A percentile compares a stretch with the other conserved stretches of the same genome.
Evolutionary conservation across 1,140 invertebrate genomes (phyloP).

Genomic region (Leguminivora glycinivorella): DNA sequence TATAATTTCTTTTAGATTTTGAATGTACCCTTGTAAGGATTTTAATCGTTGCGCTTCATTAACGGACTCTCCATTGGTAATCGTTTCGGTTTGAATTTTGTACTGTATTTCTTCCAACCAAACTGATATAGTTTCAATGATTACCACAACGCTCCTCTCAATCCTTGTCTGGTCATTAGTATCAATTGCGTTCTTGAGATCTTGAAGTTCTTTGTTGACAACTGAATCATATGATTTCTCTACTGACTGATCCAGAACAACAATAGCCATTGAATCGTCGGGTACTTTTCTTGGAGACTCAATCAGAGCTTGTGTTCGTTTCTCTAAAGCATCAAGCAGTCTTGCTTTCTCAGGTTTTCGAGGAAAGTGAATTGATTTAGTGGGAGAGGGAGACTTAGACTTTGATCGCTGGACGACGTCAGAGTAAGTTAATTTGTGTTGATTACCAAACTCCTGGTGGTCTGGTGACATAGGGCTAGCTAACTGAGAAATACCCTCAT

Average conservation of each 20-base stretch:
- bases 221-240: conserved; percentile 72
- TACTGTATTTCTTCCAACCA: conserved; percentile 92
- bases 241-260: conserved; percentile 69
- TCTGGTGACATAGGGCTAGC: conserved; percentile 46
- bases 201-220: conserved; percentile 80
- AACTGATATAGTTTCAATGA: conserved; percentile 88
- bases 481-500: conserved; percentile 73
- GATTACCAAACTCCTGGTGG: conserved; percentile 36
- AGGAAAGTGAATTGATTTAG: conserved; percentile 47
- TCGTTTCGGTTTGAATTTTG: conserved; percentile 81
- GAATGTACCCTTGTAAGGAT: conserved; percentile 56
- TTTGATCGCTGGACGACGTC: conserved; percentile 75
- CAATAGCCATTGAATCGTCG: conserved; percentile 62
- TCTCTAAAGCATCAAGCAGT: conserved; percentile 62
- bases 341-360: conserved; percentile 59
- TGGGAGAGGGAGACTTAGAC: conserved; percentile 73
- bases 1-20: conserved; percentile 62
- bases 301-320: conserved; percentile 60
- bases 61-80: conserved; percentile 44
- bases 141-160: conserved; percentile 85
- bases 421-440: conserved; percentile 69
- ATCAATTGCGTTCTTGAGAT: conserved; percentile 82
- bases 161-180: conserved; percentile 81
- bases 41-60: conserved; percentile 59
- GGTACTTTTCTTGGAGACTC: conserved; percentile 51